A percentile compares a stretch with the other conserved stretches of the same genome.
phyloP scores from a whole-genome alignment of 2,113 vertebrate species.

The Percina caprodes region DNA sequence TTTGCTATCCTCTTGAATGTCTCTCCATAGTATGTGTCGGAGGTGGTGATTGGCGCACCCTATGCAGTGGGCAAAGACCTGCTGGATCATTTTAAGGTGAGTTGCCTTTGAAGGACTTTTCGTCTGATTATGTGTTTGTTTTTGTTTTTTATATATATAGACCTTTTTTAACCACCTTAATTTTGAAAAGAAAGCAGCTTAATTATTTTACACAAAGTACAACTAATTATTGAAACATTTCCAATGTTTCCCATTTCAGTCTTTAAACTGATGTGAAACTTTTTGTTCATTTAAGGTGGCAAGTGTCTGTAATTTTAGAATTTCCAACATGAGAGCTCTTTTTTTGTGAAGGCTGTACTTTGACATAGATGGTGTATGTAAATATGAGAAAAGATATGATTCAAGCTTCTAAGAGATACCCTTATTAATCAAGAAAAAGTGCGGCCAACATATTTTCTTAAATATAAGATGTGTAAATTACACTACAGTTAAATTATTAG shows the following conservation, averaged over 20 bases:
- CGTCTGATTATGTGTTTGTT: not conserved
- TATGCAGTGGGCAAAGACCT: slow-evolving; percentile 93
- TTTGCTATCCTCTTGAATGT: not conserved
- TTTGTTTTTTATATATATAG: not conserved
- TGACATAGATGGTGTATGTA: not conserved
- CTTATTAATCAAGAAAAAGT: not conserved
- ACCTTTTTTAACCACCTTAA: not conserved
- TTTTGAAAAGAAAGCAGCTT: not conserved
- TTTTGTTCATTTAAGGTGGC: not conserved
- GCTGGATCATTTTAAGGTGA: slow-evolving; percentile 96
- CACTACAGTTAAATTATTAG: not conserved
- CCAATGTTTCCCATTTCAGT: not conserved
- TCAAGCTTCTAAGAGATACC: not conserved
- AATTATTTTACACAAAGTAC: not conserved
- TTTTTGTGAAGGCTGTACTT: not conserved
- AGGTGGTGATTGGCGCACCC: slow-evolving; percentile 97
- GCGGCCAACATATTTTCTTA: no score
- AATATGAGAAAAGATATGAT: not conserved
- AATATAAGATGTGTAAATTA: not conserved
- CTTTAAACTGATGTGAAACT: not conserved
- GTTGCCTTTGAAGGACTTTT: not conserved
- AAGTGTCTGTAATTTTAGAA: not conserved
- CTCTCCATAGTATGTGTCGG: slow-evolving; percentile 90
- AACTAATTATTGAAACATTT: not conserved
- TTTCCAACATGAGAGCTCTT: not conserved